Base-by-base conservation (phyloP, 2,113 vertebrate genomes). In the Pluvianellus socialis region DNA sequence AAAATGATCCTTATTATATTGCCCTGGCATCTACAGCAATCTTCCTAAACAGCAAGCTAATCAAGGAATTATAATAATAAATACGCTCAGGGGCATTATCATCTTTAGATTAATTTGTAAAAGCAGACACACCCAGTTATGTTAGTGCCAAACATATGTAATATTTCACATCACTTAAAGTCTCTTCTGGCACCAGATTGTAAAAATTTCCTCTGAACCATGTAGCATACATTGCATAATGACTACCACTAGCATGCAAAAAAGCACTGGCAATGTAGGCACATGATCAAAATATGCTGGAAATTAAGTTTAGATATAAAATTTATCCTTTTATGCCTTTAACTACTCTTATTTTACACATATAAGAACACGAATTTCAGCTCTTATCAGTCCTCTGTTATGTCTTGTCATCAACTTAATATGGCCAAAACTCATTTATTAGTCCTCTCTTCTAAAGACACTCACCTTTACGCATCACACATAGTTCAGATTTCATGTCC, bases 41-140 rank as follows among this genome's bases (percentile, higher is more conserved):
- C 28, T 91, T 94, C 53, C 80, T 80, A 59, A 95, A 66, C 14
- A 79, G 50, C 44, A 91, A 76, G 22, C 27, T 92, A 84, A 94
- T 92, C 72, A 96, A 94, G 67, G 72, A 96, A 80, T 89, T 80
- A 75, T 18, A 88, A 79, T 68, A 56, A 88, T 75, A 94, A 97
- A 91, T 92, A 85, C 47, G 74, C 77, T 91, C 12, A 49, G 73
- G 68, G 88, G 79, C 49, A 95, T 75, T 82, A 88, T 76, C 10
- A 32, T 76, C 53, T 76, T 75, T 11, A 93, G 50, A 65, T 70
- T 38, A 23, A 86, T 56, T 88, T 86, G 63, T 80, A 92, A 81
- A 90, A 87, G 76, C 42, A 85, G 88, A 81, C 65, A 88, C 65
- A 88, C 84, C 76, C 84, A 56, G 63, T 22, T 65, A 49, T 18